Evolutionary conservation across 2,797 vertebrate species (phyloP).

Genomic region (Liparis tanakae): DNA sequence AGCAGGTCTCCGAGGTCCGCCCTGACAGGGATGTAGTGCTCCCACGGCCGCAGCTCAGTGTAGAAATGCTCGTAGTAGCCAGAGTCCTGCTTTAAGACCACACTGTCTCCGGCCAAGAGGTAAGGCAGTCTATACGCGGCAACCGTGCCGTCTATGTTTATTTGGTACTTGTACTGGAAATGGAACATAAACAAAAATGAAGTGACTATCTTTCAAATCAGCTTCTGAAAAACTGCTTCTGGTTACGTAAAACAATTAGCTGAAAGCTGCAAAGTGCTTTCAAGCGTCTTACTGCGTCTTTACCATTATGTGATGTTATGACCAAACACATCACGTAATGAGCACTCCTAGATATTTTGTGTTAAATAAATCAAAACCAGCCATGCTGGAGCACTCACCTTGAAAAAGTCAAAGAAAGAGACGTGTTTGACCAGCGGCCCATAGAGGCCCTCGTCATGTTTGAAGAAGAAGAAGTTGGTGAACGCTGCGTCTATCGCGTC

Average conservation of each 20-base stretch:
- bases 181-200: background rate
- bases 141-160: constrained; percentile 96
- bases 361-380: background rate
- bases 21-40: constrained; percentile 93
- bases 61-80: constrained; percentile 98
- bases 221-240: background rate
- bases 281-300: background rate
- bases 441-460: constrained; percentile 93
- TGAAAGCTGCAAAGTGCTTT: too few species aligned
- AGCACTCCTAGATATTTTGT: background rate
- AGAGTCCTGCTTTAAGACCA: constrained; percentile 97
- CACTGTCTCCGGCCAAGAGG: constrained; percentile 92
- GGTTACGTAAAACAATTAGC: too few species aligned
- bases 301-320: background rate
- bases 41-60: constrained; percentile 90
- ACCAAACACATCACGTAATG: background rate
- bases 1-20: constrained; percentile 93
- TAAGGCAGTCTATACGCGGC: constrained; percentile 96
- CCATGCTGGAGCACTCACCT: constrained; percentile 80
- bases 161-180: constrained; percentile 95
- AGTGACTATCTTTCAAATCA: background rate
- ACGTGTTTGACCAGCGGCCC: constrained; percentile 97
- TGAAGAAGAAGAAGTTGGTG: constrained; percentile 99
- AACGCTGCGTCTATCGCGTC: constrained; percentile 92
- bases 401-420: constrained; percentile 99